Base-by-base conservation (phyloP, 2,888 invertebrate genomes). In the Eurytoma adleriae region DNA sequence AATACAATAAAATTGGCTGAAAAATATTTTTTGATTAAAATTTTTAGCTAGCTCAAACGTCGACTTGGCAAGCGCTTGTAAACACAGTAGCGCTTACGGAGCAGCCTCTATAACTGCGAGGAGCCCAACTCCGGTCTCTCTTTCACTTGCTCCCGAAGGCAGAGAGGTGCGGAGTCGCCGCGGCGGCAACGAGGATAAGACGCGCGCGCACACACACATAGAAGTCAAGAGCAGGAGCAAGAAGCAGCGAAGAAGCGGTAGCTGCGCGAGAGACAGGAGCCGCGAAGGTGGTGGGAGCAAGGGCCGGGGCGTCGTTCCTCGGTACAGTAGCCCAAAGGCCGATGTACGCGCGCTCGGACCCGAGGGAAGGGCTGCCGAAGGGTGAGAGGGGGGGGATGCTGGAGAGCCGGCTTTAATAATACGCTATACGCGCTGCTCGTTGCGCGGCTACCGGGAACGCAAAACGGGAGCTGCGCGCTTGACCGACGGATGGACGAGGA, bases 191-290 rank as follows among this genome's bases (percentile, higher is more conserved):
- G 56, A 50, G 79, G 69, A 77, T 77, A 61, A 78, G 81, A 75
- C 80, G 80, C 82, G 81, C 81, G 83, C 82, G 82, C 81, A 78
- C 79, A 83, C 82, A n/a, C 30, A n/a, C 20, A 54, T 27, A 52
- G 68, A 52, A 52, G 66, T 1, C 18, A 52, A 75, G 27, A 64
- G 52, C 52, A 64, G 66, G 30, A 56, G 68, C n/a, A 40, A 10
- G 40, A 40, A 30, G 30, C 30, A 3, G 3, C 71, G 59, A 50
- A 67, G 82, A 73, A 79, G 82, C 59, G 74, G 83, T 73, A 81
- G 83, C 80, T 72, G 82, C 78, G 79, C 30, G n/a, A 30, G 67
- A 68, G n/a, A 30, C 30, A 30, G 61, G n/a, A 30, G 30, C 50
- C 7, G 68, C 54, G 16, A 57, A 56, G 69, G 54, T 52, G 30